A percentile compares a stretch with the other conserved stretches of the same genome.
Evolutionary conservation across 2,113 vertebrate genomes (phyloP).

Genomic region (Orycteropus afer): DNA sequence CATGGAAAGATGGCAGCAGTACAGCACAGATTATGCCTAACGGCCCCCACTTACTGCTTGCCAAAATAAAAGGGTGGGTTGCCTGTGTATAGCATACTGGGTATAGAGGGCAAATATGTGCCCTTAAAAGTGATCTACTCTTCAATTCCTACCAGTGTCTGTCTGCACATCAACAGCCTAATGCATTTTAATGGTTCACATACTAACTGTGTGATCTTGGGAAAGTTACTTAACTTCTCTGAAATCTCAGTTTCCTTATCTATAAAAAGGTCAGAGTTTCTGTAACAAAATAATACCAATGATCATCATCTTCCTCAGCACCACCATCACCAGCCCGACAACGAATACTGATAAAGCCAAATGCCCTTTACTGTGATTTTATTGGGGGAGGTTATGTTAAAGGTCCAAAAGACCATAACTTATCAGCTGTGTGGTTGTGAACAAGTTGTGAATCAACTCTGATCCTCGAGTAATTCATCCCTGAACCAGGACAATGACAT

Average conservation of each 20-base stretch:
- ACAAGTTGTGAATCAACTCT: neutral
- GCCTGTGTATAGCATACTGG: neutral
- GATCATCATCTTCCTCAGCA: neutral
- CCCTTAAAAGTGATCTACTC: neutral
- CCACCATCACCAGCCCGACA: neutral
- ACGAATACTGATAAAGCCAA: too few species aligned
- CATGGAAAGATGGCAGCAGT: neutral
- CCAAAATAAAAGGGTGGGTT: neutral
- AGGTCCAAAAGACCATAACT: neutral
- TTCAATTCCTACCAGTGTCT: neutral
- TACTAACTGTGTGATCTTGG: neutral
- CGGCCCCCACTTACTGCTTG: neutral
- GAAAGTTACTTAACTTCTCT: neutral
- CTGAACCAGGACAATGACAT: neutral
- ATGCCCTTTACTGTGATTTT: neutral
- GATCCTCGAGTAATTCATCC: neutral
- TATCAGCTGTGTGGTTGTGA: neutral
- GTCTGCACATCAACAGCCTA: neutral
- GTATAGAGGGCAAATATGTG: too few species aligned
- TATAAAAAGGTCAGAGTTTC: neutral
- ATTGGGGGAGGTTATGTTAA: too few species aligned
- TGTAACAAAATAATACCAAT: neutral
- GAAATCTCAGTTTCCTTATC: neutral
- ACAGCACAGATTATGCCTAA: neutral
- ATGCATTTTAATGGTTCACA: neutral